phyloP scores from a whole-genome alignment of 2,888 invertebrate species.

The Oeneis ivallda region DNA sequence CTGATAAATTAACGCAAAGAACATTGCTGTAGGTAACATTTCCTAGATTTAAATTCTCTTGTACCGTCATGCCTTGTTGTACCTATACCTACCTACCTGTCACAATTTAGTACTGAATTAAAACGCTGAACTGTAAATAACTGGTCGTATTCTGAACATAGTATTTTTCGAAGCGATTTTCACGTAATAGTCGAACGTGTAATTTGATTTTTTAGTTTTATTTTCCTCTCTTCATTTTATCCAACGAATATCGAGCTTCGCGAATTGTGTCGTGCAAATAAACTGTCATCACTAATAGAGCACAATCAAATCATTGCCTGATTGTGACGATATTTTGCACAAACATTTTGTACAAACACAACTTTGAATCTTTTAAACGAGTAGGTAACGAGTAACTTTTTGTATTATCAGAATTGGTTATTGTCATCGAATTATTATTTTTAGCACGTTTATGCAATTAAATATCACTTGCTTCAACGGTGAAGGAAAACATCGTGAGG shows the following conservation, averaged over 20 bases:
- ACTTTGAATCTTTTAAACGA: constrained; percentile 16
- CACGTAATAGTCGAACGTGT: constrained; percentile 16
- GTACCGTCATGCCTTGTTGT: too few relatives aligned
- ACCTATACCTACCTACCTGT: too few relatives aligned
- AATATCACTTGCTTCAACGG: too few relatives aligned
- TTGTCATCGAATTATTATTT: too few relatives aligned
- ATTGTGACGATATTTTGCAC: constrained; percentile 38
- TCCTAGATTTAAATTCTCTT: too few relatives aligned
- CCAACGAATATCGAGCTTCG: constrained; percentile 45
- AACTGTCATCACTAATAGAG: constrained; percentile 41
- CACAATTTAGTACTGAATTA: neutral
- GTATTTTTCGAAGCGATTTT: constrained; percentile 5
- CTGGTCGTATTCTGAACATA: neutral
- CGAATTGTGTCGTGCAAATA: constrained; percentile 55
- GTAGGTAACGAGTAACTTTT: neutral
- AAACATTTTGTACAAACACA: constrained; percentile 29
- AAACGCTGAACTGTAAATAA: neutral
- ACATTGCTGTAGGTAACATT: too few relatives aligned
- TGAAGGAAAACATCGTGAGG: too few relatives aligned
- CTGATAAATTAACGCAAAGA: too few relatives aligned
- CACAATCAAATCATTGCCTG: constrained; percentile 42
- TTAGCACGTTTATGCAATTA: too few relatives aligned
- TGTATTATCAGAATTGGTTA: neutral
- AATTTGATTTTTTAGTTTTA: constrained; percentile 24
- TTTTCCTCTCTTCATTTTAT: constrained; percentile 28